Percentiles rank a stretch among this genome's conserved stretches.
These are phyloP conservation scores for Anthophora plumipes DNA, from an alignment of 2,888 invertebrate genomes.

Conservation along the genomic window DNA sequence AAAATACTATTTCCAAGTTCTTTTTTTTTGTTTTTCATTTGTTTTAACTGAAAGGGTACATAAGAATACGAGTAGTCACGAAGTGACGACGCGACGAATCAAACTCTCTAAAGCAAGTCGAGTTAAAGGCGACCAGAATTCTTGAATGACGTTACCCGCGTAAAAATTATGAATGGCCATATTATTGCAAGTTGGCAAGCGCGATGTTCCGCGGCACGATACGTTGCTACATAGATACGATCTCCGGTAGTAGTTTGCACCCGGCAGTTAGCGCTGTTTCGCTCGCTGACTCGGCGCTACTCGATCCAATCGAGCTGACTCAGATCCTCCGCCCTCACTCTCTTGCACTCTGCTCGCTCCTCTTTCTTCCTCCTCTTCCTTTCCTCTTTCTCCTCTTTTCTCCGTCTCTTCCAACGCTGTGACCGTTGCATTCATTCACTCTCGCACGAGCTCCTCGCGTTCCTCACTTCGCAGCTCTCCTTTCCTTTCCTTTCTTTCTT, in stretches of 20 bases:
- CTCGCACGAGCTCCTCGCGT: slow-evolving; percentile 17
- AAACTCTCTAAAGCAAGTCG: too few species aligned
- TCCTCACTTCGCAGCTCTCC: too few species aligned
- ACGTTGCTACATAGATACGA: slow-evolving; percentile 69
- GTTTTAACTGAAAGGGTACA: too few species aligned
- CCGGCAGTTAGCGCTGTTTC: slow-evolving; percentile 75
- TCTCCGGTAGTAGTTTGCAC: slow-evolving; percentile 73
- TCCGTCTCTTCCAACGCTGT: slow-evolving; percentile 17
- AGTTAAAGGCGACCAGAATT: slow-evolving; percentile 9
- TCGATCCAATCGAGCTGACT: slow-evolving; percentile 81
- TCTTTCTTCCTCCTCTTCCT: slow-evolving; percentile 25
- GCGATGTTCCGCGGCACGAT: slow-evolving; percentile 64
- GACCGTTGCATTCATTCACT: slow-evolving; percentile 47
- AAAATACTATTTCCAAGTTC: too few species aligned
- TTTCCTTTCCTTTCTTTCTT: background rate
- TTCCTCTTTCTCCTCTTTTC: slow-evolving; percentile 6
- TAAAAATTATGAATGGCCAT: slow-evolving; percentile 81
- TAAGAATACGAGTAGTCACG: too few species aligned
- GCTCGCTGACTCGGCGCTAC: slow-evolving; percentile 82
- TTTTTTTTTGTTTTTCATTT: too few species aligned
- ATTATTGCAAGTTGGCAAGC: slow-evolving; percentile 77
- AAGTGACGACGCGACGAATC: too few species aligned
- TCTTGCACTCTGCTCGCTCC: slow-evolving; percentile 40
- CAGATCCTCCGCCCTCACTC: slow-evolving; percentile 83
- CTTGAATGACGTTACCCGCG: slow-evolving; percentile 68